Evolutionary conservation across 2,797 vertebrate genomes (phyloP).

Genomic region (Phaenicophaeus curvirostris): DNA sequence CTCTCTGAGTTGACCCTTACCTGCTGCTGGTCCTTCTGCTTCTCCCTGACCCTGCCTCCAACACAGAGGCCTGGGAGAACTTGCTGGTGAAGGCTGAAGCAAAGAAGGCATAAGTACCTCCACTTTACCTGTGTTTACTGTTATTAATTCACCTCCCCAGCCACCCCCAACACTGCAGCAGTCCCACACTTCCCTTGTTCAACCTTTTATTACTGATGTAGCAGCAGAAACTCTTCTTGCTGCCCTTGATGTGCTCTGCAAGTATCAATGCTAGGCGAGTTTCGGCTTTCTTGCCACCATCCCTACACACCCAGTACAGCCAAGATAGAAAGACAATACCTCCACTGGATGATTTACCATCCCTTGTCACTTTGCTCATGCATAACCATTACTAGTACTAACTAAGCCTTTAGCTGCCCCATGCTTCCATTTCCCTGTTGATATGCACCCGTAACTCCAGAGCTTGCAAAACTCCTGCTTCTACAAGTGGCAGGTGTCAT

Average conservation of each 20-base stretch:
- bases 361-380: neutral
- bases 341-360: neutral
- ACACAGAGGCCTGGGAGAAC: neutral
- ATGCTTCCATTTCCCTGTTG: neutral
- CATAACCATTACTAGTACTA: neutral
- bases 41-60: neutral
- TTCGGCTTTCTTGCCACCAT: neutral
- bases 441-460: neutral
- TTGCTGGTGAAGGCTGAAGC: neutral
- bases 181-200: neutral
- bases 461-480: neutral
- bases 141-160: neutral
- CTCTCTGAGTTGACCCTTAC: neutral
- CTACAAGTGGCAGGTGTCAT: neutral
- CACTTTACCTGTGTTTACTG: neutral
- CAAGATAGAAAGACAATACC: neutral
- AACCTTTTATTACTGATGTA: neutral
- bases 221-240: neutral
- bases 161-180: neutral
- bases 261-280: neutral
- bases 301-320: neutral
- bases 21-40: neutral
- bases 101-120: neutral
- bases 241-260: neutral
- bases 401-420: neutral